Percentiles rank a stretch among this genome's conserved stretches.
Evolutionary conservation across 2,113 vertebrate species (phyloP).

Genomic region (Oryzias javanicus): DNA sequence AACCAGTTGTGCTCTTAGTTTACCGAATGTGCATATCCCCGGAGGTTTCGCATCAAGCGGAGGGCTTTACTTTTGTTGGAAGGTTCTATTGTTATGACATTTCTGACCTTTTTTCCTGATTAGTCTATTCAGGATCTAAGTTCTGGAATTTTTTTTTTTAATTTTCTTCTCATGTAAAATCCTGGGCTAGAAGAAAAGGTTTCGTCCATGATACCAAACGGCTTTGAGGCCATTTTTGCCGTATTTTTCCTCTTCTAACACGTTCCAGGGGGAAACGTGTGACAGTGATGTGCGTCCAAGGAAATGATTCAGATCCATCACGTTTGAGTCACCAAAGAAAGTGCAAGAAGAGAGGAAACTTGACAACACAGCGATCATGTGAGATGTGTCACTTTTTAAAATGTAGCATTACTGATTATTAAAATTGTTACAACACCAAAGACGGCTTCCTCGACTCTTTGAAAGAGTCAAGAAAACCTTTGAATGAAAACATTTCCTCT

Average conservation of each 20-base stretch:
- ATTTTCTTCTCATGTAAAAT: constrained; percentile 17
- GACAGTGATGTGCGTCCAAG: not conserved
- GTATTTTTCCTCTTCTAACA: not conserved
- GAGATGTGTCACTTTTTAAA: constrained; percentile 16
- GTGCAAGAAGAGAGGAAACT: constrained; percentile 1
- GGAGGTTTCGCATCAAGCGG: constrained; percentile 45
- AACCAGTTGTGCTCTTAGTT: constrained; percentile 58
- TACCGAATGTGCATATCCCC: constrained; percentile 56
- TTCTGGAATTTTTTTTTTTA: constrained; percentile 39
- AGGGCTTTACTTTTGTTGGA: constrained; percentile 66
- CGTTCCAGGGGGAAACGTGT: too few relatives aligned
- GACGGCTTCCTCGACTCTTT: constrained; percentile 1
- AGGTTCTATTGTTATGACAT: constrained; percentile 64
- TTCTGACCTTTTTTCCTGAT: constrained; percentile 63
- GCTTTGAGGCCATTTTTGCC: constrained; percentile 49
- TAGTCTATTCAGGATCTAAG: constrained; percentile 60
- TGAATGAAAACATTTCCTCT: not conserved
- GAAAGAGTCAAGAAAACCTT: not conserved
- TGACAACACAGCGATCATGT: not conserved
- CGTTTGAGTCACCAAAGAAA: constrained; percentile 22
- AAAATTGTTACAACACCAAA: constrained; percentile 16
- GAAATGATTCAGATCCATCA: constrained; percentile 8
- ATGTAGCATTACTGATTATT: constrained; percentile 19
- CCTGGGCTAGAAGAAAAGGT: constrained; percentile 34
- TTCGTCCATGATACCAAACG: constrained; percentile 69